A percentile compares a stretch with the other conserved stretches of the same genome.
Evolutionary conservation across 2,113 vertebrate genomes (phyloP).

Genomic region (Xiphophorus maculatus): DNA sequence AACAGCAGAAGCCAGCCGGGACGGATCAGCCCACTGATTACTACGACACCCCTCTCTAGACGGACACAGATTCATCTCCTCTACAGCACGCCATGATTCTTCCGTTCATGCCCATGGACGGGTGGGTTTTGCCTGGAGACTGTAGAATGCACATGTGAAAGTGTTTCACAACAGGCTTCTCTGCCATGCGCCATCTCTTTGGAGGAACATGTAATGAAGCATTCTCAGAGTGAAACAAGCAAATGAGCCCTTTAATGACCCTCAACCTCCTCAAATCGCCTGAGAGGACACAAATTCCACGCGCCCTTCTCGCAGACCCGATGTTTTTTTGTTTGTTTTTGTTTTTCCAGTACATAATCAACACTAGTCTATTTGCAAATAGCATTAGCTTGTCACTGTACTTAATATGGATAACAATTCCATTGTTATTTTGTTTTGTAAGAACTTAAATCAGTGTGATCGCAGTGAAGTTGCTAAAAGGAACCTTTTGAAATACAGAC

Average conservation of each 20-base stretch:
- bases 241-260: conserved; percentile 78
- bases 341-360: conserved; percentile 57
- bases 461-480: conserved; percentile 75
- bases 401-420: conserved; percentile 62
- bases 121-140: conserved; percentile 32
- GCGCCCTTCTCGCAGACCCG: conserved; percentile 66
- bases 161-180: conserved; percentile 47
- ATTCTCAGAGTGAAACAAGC: conserved; percentile 53
- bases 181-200: conserved; percentile 36
- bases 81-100: conserved; percentile 6
- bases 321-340: conserved; percentile 2
- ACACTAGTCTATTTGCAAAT: conserved; percentile 77
- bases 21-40: conserved; percentile 86
- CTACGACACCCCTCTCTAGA: conserved; percentile 94
- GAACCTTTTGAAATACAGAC: conserved; percentile 75
- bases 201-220: conserved; percentile 57
- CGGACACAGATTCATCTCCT: conserved; percentile 6
- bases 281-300: conserved; percentile 39
- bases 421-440: conserved; percentile 69
- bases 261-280: conserved; percentile 55
- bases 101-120: conserved; percentile 19
- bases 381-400: conserved; percentile 68
- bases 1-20: conserved; percentile 84
- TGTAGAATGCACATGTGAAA: conserved; percentile 46
- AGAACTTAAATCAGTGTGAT: conserved; percentile 88